phyloP scores from a whole-genome alignment of 2,113 vertebrate genomes.

The Toxostoma redivivum region DNA sequence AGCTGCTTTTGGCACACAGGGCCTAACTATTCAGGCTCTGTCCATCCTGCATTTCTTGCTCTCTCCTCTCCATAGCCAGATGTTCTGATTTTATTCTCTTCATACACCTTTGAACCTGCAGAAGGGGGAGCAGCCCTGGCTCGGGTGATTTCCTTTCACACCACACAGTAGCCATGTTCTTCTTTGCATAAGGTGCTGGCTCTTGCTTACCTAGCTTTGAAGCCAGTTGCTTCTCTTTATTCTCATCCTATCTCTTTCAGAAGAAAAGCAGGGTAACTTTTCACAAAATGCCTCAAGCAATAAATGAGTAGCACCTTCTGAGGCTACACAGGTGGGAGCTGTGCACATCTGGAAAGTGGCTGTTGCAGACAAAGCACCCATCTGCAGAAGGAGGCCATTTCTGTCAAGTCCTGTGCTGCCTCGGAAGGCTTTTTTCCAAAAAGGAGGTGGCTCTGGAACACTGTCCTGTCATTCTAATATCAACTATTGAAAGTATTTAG shows the following conservation, averaged over 20 bases:
- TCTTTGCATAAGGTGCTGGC: neutral
- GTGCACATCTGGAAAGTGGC: neutral
- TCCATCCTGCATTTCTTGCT: neutral
- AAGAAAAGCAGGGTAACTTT: neutral
- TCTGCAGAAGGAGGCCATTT: neutral
- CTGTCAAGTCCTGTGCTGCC: neutral
- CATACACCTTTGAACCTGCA: neutral
- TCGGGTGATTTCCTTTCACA: neutral
- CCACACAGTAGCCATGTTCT: too few relatives aligned
- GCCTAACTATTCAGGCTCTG: neutral
- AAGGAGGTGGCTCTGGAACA: neutral
- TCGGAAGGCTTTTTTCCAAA: neutral
- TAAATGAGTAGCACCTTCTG: neutral
- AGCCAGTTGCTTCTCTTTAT: neutral
- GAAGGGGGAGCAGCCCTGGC: neutral
- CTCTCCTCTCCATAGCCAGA: accelerated
- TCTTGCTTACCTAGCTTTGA: neutral
- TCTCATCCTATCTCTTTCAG: neutral
- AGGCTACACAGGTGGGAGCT: neutral
- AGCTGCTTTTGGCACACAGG: neutral
- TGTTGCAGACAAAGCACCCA: neutral
- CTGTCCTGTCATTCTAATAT: neutral
- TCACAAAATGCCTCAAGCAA: neutral
- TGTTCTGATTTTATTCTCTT: neutral
- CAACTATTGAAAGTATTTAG: neutral